phyloP scores from a whole-genome alignment of 2,113 vertebrate genomes.

The Odontesthes bonariensis region DNA sequence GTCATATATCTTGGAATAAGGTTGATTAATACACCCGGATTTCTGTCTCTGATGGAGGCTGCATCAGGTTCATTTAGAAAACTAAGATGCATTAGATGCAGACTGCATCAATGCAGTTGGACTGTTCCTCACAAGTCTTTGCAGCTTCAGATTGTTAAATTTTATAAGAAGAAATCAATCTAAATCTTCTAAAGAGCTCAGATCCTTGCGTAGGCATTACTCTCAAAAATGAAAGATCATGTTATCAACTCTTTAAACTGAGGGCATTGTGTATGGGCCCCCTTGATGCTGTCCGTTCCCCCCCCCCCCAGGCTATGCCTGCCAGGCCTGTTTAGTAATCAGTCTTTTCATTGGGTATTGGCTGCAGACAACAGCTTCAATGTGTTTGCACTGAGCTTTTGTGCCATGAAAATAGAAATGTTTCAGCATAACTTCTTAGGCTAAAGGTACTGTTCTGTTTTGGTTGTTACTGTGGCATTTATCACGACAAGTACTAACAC shows the following conservation, averaged over 20 bases:
- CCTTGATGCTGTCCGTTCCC: too few species aligned
- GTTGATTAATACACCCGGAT: not conserved
- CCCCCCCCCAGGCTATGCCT: not conserved
- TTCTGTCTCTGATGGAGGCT: not conserved
- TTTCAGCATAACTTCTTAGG: slow-evolving; percentile 1
- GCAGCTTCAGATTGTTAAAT: not conserved
- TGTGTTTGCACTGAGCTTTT: not conserved
- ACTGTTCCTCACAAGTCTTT: too few species aligned
- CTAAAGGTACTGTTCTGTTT: slow-evolving; percentile 14
- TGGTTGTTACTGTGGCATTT: not conserved
- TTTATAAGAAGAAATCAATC: not conserved
- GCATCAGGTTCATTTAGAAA: not conserved
- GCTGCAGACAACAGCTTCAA: slow-evolving; percentile 4
- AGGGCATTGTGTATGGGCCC: too few species aligned
- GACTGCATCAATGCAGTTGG: too few species aligned
- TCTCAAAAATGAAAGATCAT: too few species aligned
- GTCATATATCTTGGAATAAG: slow-evolving; percentile 1
- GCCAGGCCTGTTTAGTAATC: slow-evolving; percentile 2
- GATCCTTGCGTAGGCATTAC: too few species aligned
- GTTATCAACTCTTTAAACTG: not conserved
- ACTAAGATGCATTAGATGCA: too few species aligned
- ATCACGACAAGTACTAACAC: slow-evolving; percentile 13
- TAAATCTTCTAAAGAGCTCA: not conserved
- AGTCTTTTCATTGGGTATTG: not conserved
- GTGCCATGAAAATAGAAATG: not conserved